Evolutionary conservation across 2,888 invertebrate genomes (phyloP), one percentile per base, ranked within the genome.

Genomic region (Drosophila colorata): DNA sequence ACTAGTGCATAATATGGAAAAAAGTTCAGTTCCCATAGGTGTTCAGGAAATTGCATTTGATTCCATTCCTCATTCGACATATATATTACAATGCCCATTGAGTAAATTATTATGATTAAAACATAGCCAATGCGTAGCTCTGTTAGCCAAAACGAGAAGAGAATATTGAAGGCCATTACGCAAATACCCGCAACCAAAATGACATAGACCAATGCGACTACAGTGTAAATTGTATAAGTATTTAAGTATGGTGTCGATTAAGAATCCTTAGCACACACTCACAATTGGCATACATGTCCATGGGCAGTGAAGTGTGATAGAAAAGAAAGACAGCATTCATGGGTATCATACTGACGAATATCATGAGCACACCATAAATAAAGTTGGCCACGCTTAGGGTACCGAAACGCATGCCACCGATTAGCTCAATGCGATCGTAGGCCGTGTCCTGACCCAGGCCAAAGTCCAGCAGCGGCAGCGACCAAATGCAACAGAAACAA

Each of bases 1-100:
- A 64, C 5, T 1, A 83, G 18, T 3, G 69, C 44, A 41, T 52
- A 78, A 5, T 40, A 61, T 0, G 82, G 82, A 33, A 58, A 41
- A 0, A 69, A 2, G 8, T 20, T 46, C 0, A 63, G 8, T 0
- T 33, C 5, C 8, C 3, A 5, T 4, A 11, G 1, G n/a, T 3
- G 14, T 13, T 13, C 16, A 14, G 13, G 0, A 7, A 49, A 4
- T n/a, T 6, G 1, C 0, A n/a, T 2, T 4, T 31, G 2, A 2
- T 40, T 2, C 4, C 57, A 14, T 16, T 71, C 65, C 4, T 8
- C 6, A 0, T 49, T 2, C 0, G 41, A 6, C 11, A 84, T 0
- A 47, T 46, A 73, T 0, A 41, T 0, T 6, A 71, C 7, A 9
- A 85, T 51, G 40, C 85, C 66, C 6, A 71, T 9, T 1, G 70